Evolutionary conservation across 2,113 vertebrate genomes (phyloP).

Genomic region (Ranitomeya imitator): DNA sequence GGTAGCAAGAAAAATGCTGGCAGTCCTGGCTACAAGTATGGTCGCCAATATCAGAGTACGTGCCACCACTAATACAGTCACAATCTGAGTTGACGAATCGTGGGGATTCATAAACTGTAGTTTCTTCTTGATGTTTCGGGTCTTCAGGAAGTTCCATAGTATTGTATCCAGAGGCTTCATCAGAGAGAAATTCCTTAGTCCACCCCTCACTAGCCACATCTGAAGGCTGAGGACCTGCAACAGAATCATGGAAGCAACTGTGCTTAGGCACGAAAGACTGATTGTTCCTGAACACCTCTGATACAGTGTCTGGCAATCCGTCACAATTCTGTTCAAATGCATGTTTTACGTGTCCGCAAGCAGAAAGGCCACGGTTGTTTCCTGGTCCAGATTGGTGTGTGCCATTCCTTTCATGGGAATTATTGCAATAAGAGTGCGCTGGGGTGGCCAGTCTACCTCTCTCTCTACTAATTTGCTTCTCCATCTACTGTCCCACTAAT

Average conservation of each 20-base stretch:
- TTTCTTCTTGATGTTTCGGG: not conserved
- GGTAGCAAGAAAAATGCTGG: constrained; percentile 46
- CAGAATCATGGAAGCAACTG: not conserved
- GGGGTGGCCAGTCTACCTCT: not conserved
- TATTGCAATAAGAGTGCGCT: not conserved
- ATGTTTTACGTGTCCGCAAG: not conserved
- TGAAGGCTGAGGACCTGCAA: not conserved
- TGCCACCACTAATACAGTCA: constrained; percentile 15
- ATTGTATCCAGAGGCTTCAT: not conserved
- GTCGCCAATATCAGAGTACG: constrained; percentile 26
- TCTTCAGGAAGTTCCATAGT: not conserved
- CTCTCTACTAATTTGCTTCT: constrained; percentile 2
- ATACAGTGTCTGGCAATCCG: not conserved
- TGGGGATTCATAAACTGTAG: not conserved
- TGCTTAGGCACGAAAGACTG: constrained; percentile 17
- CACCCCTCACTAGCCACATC: not conserved
- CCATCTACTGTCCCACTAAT: constrained; percentile 40
- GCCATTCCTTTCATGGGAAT: constrained; percentile 6
- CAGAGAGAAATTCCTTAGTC: constrained; percentile 39
- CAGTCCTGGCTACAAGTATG: constrained; percentile 33
- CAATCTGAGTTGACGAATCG: not conserved
- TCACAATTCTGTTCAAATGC: not conserved
- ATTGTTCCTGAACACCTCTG: not conserved
- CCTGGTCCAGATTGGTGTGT: not conserved
- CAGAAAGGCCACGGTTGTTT: constrained; percentile 27